Percentiles rank a stretch among this genome's conserved stretches.
These are phyloP conservation scores for Hipparchia sbordonii DNA, from an alignment of 2,888 invertebrate species.

Conservation along the genomic window DNA sequence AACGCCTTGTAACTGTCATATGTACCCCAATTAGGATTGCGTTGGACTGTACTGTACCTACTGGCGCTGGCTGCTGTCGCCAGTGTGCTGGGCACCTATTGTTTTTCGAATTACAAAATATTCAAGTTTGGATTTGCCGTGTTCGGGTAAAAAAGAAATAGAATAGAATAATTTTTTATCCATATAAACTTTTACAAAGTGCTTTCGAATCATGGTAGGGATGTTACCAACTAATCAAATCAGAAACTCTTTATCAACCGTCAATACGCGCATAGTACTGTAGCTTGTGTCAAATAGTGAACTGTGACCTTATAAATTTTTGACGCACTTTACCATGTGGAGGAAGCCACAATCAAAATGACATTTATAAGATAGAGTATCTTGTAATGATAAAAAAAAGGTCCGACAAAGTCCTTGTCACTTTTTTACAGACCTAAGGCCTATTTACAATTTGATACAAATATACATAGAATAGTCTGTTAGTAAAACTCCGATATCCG, in stretches of 20 bases:
- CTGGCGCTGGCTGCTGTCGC: background rate
- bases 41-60: conserved; percentile 48
- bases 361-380: background rate
- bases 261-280: no score
- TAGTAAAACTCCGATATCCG: conserved; percentile 16
- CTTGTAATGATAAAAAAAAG: background rate
- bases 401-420: background rate
- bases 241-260: no score
- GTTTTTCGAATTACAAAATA: conserved; percentile 18
- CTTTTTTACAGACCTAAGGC: conserved; percentile 3
- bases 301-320: no score
- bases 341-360: background rate
- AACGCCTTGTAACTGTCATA: conserved; percentile 81
- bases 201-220: background rate
- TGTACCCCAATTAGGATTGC: conserved; percentile 78
- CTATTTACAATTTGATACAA: background rate
- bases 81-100: background rate
- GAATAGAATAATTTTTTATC: no score
- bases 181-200: no score
- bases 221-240: no score
- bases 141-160: no score
- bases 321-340: background rate
- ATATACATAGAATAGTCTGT: conserved; percentile 2
- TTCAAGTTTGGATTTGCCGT: no score
- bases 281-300: no score